Base-by-base conservation (phyloP, 2,888 invertebrate species). In the Linnaemya tessellans region DNA sequence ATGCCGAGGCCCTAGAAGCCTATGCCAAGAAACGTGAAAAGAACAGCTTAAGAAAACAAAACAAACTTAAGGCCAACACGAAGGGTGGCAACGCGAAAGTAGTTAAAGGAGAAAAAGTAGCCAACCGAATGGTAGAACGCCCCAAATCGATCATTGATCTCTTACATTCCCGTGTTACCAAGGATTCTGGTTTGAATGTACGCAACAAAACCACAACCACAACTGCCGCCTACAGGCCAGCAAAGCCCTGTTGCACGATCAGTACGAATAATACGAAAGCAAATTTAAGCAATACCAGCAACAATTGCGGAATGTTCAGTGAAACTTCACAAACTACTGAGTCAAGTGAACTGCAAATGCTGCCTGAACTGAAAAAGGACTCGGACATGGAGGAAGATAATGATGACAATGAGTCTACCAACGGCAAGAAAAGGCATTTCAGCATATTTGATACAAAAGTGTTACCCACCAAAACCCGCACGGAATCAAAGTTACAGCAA, bases 401-500 rank as follows among this genome's bases (percentile, higher is more conserved):
- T 10, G 84, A 80, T 11, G 86, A 86, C 41, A 82, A 82, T 65
- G 78, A 79, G 9, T 54, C 80, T 20, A 70, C 87, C 35, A 84
- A 85, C 56, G 85, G 84, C 1, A 90, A 90, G 62, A 89, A 89
- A 62, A 87, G 91, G 0, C 90, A 92, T 58, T 91, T 91, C 49
- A 93, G 91, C 93, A 94, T 91, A 46, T 96, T 96, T 89, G 94
- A 95, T 41, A 95, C 96, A 0, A 94, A 96, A 43, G 95, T 96
- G 67, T 90, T 96, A 82, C 95, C 96, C 90, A 95, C 96, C 62
- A 94, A 96, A 88, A 96, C 96, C 20, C 94, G 96, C 88, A 96
- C 95, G 43, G 96, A 96, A 90, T 96, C 96, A 64, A 94, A 96
- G 88, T 94, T 95, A 20, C 91, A 94, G 87, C 96, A 96, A 91